Evolutionary conservation across 2,113 vertebrate genomes (phyloP).

Genomic region (Seriola dumerili): DNA sequence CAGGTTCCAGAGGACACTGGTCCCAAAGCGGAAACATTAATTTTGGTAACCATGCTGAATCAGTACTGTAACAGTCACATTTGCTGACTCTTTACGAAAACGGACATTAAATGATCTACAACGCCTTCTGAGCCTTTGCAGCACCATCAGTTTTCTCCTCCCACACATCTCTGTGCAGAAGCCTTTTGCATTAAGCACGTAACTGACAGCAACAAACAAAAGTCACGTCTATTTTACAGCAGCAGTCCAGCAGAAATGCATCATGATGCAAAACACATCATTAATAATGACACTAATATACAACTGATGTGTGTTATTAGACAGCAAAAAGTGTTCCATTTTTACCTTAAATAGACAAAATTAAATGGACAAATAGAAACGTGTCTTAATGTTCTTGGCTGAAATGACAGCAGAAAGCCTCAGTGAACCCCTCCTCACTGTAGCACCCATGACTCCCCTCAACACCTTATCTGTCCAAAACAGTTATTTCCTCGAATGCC

Average conservation of each 20-base stretch:
- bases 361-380: background rate
- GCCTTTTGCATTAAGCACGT: background rate
- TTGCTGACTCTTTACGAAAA: background rate
- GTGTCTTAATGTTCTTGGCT: no score
- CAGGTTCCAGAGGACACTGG: background rate
- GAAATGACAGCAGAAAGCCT: no score
- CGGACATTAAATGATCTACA: background rate
- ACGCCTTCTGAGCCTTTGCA: background rate
- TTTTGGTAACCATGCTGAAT: background rate
- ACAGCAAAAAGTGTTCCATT: no score
- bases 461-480: background rate
- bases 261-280: no score
- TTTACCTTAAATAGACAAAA: background rate
- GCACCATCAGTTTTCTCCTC: background rate
- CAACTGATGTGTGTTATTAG: no score
- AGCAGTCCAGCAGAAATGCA: no score
- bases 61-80: background rate
- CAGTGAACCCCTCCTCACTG: background rate
- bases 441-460: background rate
- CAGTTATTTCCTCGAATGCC: background rate
- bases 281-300: no score
- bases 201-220: background rate
- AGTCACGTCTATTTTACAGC: background rate
- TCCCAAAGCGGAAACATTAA: background rate
- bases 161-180: background rate